Percentiles rank a stretch among this genome's conserved stretches.
Conservation (phyloP, 1,140 invertebrate species). For the Drosophila busckii region DNA sequence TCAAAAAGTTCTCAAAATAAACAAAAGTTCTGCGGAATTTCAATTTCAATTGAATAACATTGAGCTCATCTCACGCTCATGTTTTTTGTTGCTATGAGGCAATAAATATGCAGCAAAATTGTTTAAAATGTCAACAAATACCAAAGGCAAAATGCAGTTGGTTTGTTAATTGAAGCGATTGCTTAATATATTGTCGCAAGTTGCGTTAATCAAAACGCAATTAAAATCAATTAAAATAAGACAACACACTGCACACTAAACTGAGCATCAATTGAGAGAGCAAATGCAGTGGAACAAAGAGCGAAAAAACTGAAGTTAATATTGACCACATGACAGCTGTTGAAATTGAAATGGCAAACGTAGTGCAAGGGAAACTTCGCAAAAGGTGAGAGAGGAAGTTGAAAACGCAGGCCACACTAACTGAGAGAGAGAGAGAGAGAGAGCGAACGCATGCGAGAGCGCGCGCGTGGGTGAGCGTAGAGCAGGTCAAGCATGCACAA, state of each 20-base stretch:
- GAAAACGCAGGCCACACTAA: slow-evolving; percentile 13
- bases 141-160: slow-evolving; percentile 33
- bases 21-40: too few species aligned
- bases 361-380: too few species aligned
- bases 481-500: slow-evolving; percentile 51
- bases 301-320: slow-evolving; percentile 19
- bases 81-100: neutral
- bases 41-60: too few species aligned
- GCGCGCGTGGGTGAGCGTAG: slow-evolving; percentile 28
- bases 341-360: slow-evolving; percentile 47
- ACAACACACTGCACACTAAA: slow-evolving; percentile 6
- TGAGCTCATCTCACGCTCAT: too few species aligned
- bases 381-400: slow-evolving; percentile 19
- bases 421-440: neutral
- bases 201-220: slow-evolving; percentile 57
- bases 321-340: slow-evolving; percentile 50
- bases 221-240: slow-evolving; percentile 67
- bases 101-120: slow-evolving; percentile 8
- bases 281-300: neutral
- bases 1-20: too few species aligned
- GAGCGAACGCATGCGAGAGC: slow-evolving; percentile 46
- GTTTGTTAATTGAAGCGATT: slow-evolving; percentile 36
- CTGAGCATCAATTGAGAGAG: neutral
- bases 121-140: slow-evolving; percentile 52
- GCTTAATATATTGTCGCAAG: slow-evolving; percentile 22